Conservation (phyloP, 2,888 invertebrate species). For the Stenodema calcarata region DNA sequence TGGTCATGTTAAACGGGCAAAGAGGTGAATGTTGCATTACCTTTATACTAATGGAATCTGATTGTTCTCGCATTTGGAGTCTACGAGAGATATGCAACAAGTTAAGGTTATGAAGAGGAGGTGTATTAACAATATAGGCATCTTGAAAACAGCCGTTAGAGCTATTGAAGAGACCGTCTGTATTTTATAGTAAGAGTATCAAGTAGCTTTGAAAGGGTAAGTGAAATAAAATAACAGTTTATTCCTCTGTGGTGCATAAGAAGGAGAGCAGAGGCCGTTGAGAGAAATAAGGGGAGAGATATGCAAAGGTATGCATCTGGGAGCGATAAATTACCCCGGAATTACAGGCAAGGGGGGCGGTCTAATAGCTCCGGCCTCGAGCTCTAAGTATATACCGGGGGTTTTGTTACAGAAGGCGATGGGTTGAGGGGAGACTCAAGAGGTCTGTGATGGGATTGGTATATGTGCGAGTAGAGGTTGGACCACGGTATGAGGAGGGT, state of each 20-base stretch:
- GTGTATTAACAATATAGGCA: background rate
- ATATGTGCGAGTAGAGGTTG: background rate
- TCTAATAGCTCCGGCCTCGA: slow-evolving; percentile 19
- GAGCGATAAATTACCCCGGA: slow-evolving; percentile 12
- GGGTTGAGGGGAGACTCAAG: background rate
- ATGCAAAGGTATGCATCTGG: slow-evolving; percentile 18
- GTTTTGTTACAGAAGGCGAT: background rate
- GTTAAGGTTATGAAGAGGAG: no score
- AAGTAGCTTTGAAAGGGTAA: background rate
- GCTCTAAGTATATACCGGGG: slow-evolving; percentile 19
- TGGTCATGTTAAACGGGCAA: no score
- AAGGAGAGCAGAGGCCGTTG: background rate
- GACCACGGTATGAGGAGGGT: background rate
- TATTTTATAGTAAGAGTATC: background rate
- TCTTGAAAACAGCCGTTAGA: background rate
- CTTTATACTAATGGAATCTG: no score
- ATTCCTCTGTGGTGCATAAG: background rate
- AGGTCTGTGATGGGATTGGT: background rate
- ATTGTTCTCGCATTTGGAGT: no score
- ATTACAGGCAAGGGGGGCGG: background rate
- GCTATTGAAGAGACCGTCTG: background rate
- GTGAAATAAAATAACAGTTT: slow-evolving; percentile 14
- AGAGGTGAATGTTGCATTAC: no score
- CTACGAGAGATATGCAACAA: background rate
- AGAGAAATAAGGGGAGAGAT: slow-evolving; percentile 1